These are phyloP conservation scores for Passer domesticus DNA, from an alignment of 2,113 vertebrate genomes.

Conservation along the genomic window DNA sequence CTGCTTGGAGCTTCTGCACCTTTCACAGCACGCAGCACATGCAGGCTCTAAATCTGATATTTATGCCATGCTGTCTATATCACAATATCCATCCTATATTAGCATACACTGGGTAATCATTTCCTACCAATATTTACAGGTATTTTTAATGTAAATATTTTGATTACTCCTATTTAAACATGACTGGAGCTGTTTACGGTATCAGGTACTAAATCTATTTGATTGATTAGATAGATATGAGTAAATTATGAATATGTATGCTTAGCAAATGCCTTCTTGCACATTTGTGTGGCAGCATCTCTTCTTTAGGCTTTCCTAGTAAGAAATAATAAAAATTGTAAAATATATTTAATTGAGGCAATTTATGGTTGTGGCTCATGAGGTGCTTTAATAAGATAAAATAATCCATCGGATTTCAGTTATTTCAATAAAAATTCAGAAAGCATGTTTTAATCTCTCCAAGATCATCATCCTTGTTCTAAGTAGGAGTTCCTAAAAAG, in stretches of 20 bases:
- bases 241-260: not conserved
- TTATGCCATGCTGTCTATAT: not conserved
- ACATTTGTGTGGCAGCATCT: not conserved
- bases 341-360: not conserved
- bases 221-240: not conserved
- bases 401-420: not conserved
- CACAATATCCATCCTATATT: not conserved
- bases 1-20: not conserved
- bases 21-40: not conserved
- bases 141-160: not conserved
- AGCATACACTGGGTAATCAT: not conserved
- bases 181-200: not conserved
- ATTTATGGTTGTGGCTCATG: not conserved
- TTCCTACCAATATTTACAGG: not conserved
- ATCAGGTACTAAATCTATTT: constrained; percentile 32
- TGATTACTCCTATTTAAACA: not conserved
- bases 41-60: not conserved
- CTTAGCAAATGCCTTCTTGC: not conserved
- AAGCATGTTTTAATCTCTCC: not conserved
- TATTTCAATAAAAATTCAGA: not conserved
- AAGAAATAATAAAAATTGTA: not conserved
- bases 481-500: constrained; percentile 49
- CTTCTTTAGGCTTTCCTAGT: not conserved
- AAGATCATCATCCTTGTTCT: constrained; percentile 4
- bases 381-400: not conserved